phyloP scores from a whole-genome alignment of 2,888 invertebrate genomes.

The Pyralis farinalis region DNA sequence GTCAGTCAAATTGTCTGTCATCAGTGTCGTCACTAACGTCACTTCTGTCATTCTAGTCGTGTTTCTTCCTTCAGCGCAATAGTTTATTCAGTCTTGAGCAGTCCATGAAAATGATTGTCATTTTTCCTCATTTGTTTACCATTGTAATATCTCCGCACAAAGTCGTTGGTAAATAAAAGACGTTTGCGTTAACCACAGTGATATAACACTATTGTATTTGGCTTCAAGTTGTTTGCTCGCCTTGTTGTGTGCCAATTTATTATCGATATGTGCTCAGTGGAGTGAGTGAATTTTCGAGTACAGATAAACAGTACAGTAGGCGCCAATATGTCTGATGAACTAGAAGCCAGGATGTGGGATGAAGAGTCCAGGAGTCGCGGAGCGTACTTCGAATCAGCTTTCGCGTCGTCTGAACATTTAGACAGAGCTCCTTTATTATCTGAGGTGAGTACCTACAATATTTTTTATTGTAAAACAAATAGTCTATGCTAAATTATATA shows the following conservation, averaged over 20 bases:
- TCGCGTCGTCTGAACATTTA: conserved; percentile 69
- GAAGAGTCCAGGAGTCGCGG: conserved; percentile 56
- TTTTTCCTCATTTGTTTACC: conserved; percentile 19
- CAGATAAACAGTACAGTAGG: conserved; percentile 26
- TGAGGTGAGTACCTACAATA: conserved; percentile 43
- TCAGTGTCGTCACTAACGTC: too few relatives aligned
- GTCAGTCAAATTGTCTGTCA: too few relatives aligned
- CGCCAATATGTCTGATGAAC: conserved; percentile 78
- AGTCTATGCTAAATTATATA: too few relatives aligned
- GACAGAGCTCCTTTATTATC: conserved; percentile 70
- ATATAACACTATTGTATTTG: conserved; percentile 7
- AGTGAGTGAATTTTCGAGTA: conserved; percentile 19
- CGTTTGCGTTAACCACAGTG: conserved; percentile 10
- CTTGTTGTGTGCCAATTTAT: conserved; percentile 1
- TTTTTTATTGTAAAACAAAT: too few relatives aligned
- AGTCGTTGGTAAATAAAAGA: conserved; percentile 15
- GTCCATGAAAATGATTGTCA: too few relatives aligned
- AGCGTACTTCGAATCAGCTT: conserved; percentile 63
- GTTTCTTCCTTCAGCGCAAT: too few relatives aligned
- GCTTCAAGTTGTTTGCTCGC: not conserved
- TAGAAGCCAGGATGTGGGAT: conserved; percentile 75
- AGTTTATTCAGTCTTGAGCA: too few relatives aligned
- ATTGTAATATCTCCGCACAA: conserved; percentile 15
- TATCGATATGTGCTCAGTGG: conserved; percentile 28
- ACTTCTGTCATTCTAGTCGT: too few relatives aligned